Percentiles rank a stretch among this genome's conserved stretches.
phyloP scores from a whole-genome alignment of 2,113 vertebrate genomes.

The Rhegmatorhina hoffmannsi region DNA sequence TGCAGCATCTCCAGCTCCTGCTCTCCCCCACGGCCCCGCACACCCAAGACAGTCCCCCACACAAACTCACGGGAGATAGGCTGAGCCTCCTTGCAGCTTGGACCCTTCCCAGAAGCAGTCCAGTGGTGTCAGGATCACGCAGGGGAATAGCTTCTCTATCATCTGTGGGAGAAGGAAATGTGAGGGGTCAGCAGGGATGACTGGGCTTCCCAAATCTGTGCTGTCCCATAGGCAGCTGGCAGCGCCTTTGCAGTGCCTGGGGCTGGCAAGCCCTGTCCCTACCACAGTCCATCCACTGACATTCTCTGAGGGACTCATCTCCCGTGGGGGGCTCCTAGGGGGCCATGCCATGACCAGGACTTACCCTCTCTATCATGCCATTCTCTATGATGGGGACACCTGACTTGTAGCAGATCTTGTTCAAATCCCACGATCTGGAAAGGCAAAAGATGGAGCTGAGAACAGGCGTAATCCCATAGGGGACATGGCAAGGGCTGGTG shows the following conservation, averaged over 20 bases:
- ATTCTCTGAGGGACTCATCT: background rate
- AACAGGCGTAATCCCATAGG: background rate
- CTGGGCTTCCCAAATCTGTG: background rate
- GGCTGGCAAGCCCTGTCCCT: background rate
- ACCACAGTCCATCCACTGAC: background rate
- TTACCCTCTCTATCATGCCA: slow-evolving; percentile 97
- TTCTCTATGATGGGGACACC: slow-evolving; percentile 98
- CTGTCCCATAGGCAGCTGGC: background rate
- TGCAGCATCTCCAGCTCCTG: background rate
- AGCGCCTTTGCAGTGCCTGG: background rate
- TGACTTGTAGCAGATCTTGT: slow-evolving; percentile 99
- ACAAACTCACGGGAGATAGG: slow-evolving; percentile 97
- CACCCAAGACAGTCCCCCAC: background rate
- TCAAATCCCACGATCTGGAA: slow-evolving; percentile 95
- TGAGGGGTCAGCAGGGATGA: background rate
- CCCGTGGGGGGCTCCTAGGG: fast-evolving
- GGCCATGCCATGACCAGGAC: background rate
- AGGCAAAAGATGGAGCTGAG: background rate
- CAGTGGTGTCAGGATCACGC: slow-evolving; percentile 96
- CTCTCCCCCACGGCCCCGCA: fast-evolving
- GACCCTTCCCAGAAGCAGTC: slow-evolving; percentile 99
- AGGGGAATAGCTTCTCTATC: slow-evolving; percentile 99
- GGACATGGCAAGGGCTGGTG: background rate
- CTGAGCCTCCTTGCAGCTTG: slow-evolving; percentile 97
- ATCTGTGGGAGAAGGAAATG: slow-evolving; percentile 77